Percentiles rank a stretch among this genome's conserved stretches.
phyloP scores from a whole-genome alignment of 2,888 invertebrate species.

The Anarsia innoxiella region DNA sequence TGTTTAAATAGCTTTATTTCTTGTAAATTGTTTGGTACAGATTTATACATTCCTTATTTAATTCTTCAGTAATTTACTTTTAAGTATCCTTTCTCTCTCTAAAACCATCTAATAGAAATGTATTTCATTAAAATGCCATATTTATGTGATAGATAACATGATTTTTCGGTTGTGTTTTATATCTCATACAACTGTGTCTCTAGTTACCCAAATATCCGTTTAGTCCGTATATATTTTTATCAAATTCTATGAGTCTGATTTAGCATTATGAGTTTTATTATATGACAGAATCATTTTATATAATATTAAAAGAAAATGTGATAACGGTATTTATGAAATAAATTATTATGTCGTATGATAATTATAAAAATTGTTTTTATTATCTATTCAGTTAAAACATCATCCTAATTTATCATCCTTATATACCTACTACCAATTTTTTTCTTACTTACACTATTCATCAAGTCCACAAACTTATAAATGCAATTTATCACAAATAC shows the following conservation, averaged over 20 bases:
- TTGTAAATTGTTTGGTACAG: too few relatives aligned
- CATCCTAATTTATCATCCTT: not conserved
- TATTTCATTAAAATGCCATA: conserved; percentile 6
- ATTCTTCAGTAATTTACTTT: conserved; percentile 18
- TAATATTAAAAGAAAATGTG: conserved; percentile 59
- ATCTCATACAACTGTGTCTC: conserved; percentile 58
- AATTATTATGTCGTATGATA: conserved; percentile 12
- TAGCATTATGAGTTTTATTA: conserved; percentile 50
- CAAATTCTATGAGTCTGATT: conserved; percentile 69
- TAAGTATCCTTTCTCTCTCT: conserved; percentile 5
- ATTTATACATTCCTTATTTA: conserved; percentile 57
- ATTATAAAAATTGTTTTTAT: conserved; percentile 4
- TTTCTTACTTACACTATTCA: too few relatives aligned
- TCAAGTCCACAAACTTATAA: too few relatives aligned
- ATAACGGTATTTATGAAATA: conserved; percentile 55
- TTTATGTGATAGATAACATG: conserved; percentile 40
- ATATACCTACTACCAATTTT: conserved; percentile 1
- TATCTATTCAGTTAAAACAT: not conserved
- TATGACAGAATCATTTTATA: conserved; percentile 53
- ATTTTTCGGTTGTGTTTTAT: conserved; percentile 71
- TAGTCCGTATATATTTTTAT: conserved; percentile 66
- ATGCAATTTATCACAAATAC: conserved; percentile 10
- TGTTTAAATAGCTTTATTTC: too few relatives aligned
- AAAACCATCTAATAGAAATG: not conserved
- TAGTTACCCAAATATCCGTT: conserved; percentile 57